phyloP scores from a whole-genome alignment of 2,888 invertebrate species.

The Clunio marinus region DNA sequence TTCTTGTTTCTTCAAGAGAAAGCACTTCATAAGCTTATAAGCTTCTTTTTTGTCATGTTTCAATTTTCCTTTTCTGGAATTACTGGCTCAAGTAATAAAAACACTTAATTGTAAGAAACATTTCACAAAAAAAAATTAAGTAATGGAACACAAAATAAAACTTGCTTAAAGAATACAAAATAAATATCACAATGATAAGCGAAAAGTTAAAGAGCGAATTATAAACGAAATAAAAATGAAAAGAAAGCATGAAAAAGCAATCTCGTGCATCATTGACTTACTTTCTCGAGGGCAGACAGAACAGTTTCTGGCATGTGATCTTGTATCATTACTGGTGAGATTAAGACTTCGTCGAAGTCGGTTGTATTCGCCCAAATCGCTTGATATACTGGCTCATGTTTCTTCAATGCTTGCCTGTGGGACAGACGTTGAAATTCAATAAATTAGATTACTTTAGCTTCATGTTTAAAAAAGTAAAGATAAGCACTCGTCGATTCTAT shows the following conservation, averaged over 20 bases:
- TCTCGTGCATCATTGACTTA: conserved; percentile 53
- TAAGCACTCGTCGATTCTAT: no score
- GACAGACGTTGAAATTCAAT: not conserved
- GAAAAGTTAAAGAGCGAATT: no score
- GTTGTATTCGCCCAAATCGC: conserved; percentile 80
- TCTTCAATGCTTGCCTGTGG: conserved; percentile 62
- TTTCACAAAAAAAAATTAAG: no score
- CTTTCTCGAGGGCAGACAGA: conserved; percentile 77
- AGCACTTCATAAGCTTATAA: not conserved
- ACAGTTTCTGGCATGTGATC: conserved; percentile 89
- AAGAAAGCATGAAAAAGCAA: not conserved
- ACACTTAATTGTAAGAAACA: no score
- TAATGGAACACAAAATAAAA: no score
- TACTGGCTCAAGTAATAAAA: not conserved
- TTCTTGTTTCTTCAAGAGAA: no score
- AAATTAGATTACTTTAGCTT: conserved; percentile 11
- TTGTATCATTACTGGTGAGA: conserved; percentile 84
- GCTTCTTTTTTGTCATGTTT: not conserved
- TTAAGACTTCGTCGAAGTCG: conserved; percentile 81
- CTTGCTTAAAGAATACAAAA: no score
- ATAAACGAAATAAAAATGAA: not conserved
- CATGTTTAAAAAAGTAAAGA: no score
- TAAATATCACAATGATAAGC: no score
- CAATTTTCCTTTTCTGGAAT: not conserved
- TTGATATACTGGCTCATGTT: conserved; percentile 76